Percentiles rank a stretch among this genome's conserved stretches.
phyloP scores from a whole-genome alignment of 2,113 vertebrate species.

The Pao palembangensis region DNA sequence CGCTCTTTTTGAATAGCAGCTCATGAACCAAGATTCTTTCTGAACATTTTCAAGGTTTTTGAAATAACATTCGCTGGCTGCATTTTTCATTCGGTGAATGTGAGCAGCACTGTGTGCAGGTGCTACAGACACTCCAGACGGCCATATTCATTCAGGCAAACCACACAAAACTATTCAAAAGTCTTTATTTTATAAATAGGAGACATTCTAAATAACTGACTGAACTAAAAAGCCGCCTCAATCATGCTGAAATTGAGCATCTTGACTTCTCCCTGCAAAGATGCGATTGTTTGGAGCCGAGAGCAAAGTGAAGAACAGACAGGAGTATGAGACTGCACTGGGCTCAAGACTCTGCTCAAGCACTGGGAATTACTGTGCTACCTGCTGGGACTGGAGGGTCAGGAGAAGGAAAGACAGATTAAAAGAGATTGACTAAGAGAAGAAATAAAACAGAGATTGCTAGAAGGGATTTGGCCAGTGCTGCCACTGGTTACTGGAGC shows the following conservation, averaged over 20 bases:
- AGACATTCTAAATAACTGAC: no score
- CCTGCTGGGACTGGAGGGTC: constrained; percentile 20
- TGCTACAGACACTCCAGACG: no score
- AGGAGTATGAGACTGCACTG: constrained; percentile 29
- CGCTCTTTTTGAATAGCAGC: no score
- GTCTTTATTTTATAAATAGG: no score
- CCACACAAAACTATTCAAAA: no score
- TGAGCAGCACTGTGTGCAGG: no score
- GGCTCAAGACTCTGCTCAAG: constrained; percentile 20
- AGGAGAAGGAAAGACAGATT: constrained; percentile 23
- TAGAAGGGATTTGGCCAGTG: constrained; percentile 19
- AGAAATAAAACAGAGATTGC: constrained; percentile 22
- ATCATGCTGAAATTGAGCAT: background rate
- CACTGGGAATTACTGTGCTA: constrained; percentile 35
- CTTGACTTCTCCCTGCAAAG: constrained; percentile 19
- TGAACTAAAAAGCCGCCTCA: background rate
- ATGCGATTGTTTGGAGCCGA: constrained; percentile 22
- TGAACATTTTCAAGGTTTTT: constrained; percentile 45
- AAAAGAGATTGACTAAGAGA: constrained; percentile 27
- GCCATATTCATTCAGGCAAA: no score
- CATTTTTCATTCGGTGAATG: no score
- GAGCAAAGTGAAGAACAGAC: constrained; percentile 31
- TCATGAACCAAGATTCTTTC: background rate
- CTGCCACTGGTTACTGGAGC: constrained; percentile 13
- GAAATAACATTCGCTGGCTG: constrained; percentile 2